Conservation (phyloP, 2,797 vertebrate species). For the Neosalanx taihuensis region DNA sequence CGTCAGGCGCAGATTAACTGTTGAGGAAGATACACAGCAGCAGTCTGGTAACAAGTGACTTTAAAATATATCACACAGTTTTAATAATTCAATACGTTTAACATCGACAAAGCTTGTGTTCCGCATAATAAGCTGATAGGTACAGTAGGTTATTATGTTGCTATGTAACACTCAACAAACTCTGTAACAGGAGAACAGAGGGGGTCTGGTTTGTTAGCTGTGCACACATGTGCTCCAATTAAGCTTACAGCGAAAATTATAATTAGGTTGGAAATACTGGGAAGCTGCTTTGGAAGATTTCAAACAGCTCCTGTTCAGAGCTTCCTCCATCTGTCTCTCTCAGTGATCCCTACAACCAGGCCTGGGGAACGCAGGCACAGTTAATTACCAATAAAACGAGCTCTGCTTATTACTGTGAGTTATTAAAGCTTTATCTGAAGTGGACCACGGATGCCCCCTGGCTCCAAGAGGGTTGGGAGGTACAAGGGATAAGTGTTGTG, state of each 20-base stretch:
- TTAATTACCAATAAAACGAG: conserved; percentile 93
- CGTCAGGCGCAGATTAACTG: conserved; percentile 24
- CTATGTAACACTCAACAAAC: conserved; percentile 28
- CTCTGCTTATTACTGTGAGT: conserved; percentile 89
- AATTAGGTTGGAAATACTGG: conserved; percentile 73
- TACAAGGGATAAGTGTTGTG: conserved; percentile 50
- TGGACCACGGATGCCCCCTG: conserved; percentile 75
- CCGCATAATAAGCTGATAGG: conserved; percentile 21
- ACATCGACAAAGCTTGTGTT: conserved; percentile 5
- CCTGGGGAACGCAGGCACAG: conserved; percentile 72
- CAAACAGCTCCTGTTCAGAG: conserved; percentile 76
- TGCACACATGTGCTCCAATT: conserved; percentile 68
- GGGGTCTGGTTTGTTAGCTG: conserved; percentile 63
- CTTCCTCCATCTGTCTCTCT: conserved; percentile 80
- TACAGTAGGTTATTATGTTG: conserved; percentile 25
- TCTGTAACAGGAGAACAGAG: conserved; percentile 24
- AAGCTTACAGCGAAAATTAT: conserved; percentile 76
- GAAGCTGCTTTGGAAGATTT: conserved; percentile 69
- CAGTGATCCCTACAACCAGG: conserved; percentile 74
- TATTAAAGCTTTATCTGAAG: conserved; percentile 86
- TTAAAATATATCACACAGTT: background rate
- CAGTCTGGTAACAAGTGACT: background rate
- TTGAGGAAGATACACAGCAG: conserved; percentile 9
- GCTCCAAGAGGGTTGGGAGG: conserved; percentile 67
- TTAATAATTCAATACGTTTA: conserved; percentile 9